Conservation (phyloP, 1,140 invertebrate genomes). For the Reticulitermes speratus region DNA sequence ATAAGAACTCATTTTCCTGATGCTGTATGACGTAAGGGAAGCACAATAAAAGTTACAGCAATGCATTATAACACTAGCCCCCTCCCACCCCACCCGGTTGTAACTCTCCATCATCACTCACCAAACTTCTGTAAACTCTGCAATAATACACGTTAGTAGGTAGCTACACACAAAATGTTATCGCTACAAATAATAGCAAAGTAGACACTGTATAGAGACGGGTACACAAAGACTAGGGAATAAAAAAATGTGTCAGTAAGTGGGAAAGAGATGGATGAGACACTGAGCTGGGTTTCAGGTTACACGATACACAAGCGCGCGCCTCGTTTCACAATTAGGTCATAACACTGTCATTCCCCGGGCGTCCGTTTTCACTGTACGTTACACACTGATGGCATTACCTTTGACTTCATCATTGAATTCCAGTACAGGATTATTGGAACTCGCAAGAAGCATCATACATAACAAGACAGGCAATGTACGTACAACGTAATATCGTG, state of each 20-base stretch:
- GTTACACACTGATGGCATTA: neutral
- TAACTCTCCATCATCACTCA: neutral
- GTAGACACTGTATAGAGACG: neutral
- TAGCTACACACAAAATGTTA: neutral
- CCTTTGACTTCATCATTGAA: neutral
- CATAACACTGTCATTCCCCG: neutral
- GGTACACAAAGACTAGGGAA: neutral
- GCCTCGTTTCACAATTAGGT: constrained; percentile 2
- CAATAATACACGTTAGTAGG: neutral
- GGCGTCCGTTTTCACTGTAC: neutral
- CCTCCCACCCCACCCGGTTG: neutral
- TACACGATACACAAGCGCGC: neutral
- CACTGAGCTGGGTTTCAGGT: neutral
- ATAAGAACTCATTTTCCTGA: too few species aligned
- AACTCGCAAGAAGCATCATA: too few species aligned
- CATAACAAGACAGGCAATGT: too few species aligned
- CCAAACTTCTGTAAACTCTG: neutral
- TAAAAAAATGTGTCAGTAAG: neutral
- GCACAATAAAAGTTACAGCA: too few species aligned
- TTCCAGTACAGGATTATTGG: neutral
- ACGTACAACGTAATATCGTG: too few species aligned
- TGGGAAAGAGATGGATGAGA: neutral
- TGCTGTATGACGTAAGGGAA: too few species aligned
- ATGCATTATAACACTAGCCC: too few species aligned
- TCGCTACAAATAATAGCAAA: too few species aligned